Evolutionary conservation across 2,113 vertebrate species (phyloP).

Genomic region (Prochilodus magdalenae): DNA sequence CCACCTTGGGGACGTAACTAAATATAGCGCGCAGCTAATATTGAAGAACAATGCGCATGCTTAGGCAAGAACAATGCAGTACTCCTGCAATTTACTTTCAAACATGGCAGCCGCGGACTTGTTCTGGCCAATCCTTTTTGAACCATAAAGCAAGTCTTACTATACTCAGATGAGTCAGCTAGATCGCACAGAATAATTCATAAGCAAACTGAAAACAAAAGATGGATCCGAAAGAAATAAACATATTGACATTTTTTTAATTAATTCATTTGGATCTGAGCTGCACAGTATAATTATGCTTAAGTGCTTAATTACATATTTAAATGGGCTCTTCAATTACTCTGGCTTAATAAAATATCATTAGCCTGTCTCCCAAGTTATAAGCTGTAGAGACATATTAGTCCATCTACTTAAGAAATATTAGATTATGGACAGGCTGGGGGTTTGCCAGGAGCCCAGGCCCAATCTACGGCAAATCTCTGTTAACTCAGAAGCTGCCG

Average conservation of each 20-base stretch:
- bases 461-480: constrained; percentile 79
- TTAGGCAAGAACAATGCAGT: constrained; percentile 7
- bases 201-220: constrained; percentile 79
- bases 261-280: constrained; percentile 89
- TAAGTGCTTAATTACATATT: constrained; percentile 97
- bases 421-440: constrained; percentile 72
- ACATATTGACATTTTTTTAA: constrained; percentile 88
- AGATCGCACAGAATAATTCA: constrained; percentile 80
- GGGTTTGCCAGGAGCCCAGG: constrained; percentile 69
- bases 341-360: constrained; percentile 89
- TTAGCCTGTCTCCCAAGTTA: constrained; percentile 87
- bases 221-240: constrained; percentile 87
- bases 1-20: neutral
- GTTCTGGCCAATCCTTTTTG: neutral
- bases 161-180: too few relatives aligned
- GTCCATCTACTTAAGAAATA: constrained; percentile 78
- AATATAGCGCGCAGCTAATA: neutral
- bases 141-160: too few relatives aligned
- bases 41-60: neutral
- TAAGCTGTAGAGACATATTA: constrained; percentile 77
- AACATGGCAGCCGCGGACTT: neutral
- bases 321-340: constrained; percentile 93
- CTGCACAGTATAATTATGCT: constrained; percentile 89
- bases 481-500: constrained; percentile 78
- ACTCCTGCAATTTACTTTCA: neutral